Evolutionary conservation across 1,140 invertebrate species (phyloP).

Genomic region (Leptinotarsa texana): DNA sequence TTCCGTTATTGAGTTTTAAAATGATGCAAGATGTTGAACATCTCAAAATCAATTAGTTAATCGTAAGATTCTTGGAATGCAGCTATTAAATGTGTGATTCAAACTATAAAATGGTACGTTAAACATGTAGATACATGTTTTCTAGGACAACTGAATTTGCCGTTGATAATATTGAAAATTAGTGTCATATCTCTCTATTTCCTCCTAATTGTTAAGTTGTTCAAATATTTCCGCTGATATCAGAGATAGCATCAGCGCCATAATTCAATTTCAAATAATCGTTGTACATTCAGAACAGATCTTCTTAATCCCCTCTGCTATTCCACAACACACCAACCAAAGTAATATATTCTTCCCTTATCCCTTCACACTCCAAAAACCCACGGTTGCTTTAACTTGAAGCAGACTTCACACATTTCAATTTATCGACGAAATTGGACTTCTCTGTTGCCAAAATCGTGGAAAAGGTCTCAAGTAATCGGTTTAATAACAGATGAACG

Average conservation of each 20-base stretch:
- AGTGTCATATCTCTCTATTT: too few relatives aligned
- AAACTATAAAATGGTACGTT: too few relatives aligned
- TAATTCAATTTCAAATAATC: background rate
- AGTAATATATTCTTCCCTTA: background rate
- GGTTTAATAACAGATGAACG: slow-evolving; percentile 45
- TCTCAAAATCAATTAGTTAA: too few relatives aligned
- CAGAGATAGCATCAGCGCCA: background rate
- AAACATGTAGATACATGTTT: too few relatives aligned
- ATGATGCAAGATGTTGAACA: too few relatives aligned
- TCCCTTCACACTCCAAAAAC: background rate
- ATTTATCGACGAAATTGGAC: slow-evolving; percentile 32
- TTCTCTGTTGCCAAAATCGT: slow-evolving; percentile 34
- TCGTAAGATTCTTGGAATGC: too few relatives aligned
- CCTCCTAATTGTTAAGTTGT: too few relatives aligned
- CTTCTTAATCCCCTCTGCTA: background rate
- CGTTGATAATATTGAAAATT: too few relatives aligned
- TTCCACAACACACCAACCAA: background rate
- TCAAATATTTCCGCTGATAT: too few relatives aligned
- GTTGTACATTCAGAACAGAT: background rate
- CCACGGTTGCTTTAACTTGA: slow-evolving; percentile 21
- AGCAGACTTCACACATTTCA: slow-evolving; percentile 22
- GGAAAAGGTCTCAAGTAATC: slow-evolving; percentile 45
- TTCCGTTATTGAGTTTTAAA: too few relatives aligned
- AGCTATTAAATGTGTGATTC: too few relatives aligned
- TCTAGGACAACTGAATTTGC: too few relatives aligned